Conservation (phyloP, 2,113 vertebrate genomes). For the Passer domesticus region DNA sequence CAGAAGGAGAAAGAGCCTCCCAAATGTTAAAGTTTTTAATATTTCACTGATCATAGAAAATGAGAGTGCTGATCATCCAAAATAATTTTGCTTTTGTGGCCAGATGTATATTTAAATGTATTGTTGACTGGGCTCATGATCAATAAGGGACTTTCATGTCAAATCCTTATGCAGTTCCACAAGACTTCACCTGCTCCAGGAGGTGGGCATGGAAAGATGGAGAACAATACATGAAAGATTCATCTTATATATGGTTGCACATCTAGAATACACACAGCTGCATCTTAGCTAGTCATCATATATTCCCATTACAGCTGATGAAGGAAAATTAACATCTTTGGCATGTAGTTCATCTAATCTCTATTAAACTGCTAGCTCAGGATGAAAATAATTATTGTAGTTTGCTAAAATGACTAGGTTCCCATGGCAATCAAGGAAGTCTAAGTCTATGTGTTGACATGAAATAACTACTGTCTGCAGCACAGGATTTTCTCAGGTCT, state of each 20-base stretch:
- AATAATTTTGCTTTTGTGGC: not conserved
- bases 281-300: not conserved
- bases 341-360: not conserved
- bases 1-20: not conserved
- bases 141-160: not conserved
- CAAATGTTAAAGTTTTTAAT: not conserved
- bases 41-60: not conserved
- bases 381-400: not conserved
- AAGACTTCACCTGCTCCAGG: not conserved
- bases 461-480: not conserved
- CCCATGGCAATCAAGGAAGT: not conserved
- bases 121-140: not conserved
- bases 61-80: not conserved
- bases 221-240: not conserved
- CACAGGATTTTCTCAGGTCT: not conserved
- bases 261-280: not conserved
- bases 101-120: not conserved
- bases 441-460: not conserved
- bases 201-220: not conserved
- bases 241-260: not conserved
- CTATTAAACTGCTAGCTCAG: not conserved
- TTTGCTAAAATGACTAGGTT: not conserved
- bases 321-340: not conserved
- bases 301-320: not conserved
- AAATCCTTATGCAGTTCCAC: not conserved